A percentile compares a stretch with the other conserved stretches of the same genome.
Evolutionary conservation across 2,113 vertebrate species (phyloP).

Genomic region (Vulpes vulpes): DNA sequence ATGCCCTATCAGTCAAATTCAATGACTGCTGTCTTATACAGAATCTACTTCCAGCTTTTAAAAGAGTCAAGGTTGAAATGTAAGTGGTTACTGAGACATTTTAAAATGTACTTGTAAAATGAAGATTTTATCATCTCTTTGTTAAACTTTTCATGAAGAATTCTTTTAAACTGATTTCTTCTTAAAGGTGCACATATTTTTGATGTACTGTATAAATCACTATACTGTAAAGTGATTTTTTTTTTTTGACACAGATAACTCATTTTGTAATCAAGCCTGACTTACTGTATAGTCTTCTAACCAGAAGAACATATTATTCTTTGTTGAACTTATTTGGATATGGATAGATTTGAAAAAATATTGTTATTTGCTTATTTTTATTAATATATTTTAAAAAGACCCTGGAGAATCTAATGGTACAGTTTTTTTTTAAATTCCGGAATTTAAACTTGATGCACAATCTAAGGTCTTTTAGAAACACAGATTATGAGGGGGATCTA

Average conservation of each 20-base stretch:
- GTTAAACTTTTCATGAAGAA: slow-evolving; percentile 56
- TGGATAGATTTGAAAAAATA: background rate
- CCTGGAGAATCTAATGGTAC: background rate
- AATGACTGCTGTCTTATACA: background rate
- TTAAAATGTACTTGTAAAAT: slow-evolving; percentile 58
- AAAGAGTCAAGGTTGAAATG: background rate
- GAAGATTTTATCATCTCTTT: slow-evolving; percentile 40
- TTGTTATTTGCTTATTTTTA: slow-evolving; percentile 55
- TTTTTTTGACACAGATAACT: background rate
- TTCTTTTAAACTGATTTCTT: slow-evolving; percentile 51
- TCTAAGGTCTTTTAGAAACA: slow-evolving; percentile 7
- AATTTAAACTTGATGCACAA: background rate
- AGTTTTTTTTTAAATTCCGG: background rate
- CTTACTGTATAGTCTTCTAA: background rate
- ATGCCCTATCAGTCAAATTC: slow-evolving; percentile 24
- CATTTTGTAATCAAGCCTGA: slow-evolving; percentile 44
- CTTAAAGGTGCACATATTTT: slow-evolving; percentile 23
- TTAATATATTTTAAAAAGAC: background rate
- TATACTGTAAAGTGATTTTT: background rate
- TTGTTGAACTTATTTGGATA: background rate
- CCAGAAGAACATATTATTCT: background rate
- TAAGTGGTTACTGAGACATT: slow-evolving; percentile 36
- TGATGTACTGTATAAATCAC: slow-evolving; percentile 14
- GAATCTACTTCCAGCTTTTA: slow-evolving; percentile 17
- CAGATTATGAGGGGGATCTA: background rate